Percentiles rank a stretch among this genome's conserved stretches.
Evolutionary conservation across 2,797 vertebrate species (phyloP).

Genomic region (Sebastes oblongus): DNA sequence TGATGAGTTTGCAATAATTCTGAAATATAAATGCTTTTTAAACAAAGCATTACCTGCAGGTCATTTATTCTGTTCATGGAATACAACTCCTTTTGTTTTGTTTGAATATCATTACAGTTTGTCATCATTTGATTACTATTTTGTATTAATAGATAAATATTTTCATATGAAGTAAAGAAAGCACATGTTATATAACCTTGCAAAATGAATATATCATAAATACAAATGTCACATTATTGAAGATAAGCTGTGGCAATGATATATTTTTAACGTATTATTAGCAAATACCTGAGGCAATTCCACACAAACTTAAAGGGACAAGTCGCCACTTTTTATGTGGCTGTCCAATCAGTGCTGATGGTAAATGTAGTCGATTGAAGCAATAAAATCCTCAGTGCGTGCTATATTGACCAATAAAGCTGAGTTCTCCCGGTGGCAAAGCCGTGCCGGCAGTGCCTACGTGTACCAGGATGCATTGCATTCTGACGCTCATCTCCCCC

Average conservation of each 20-base stretch:
- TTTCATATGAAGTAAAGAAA: conserved; percentile 28
- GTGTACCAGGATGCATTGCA: too few species aligned
- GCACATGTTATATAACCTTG: not conserved
- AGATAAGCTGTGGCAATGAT: not conserved
- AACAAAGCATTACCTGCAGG: not conserved
- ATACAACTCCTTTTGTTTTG: not conserved
- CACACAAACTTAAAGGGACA: not conserved
- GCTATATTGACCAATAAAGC: accelerated
- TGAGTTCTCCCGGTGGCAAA: too few species aligned
- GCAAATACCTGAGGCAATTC: not conserved
- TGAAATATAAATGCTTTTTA: not conserved
- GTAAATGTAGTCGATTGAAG: too few species aligned
- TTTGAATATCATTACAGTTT: not conserved
- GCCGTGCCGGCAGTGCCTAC: too few species aligned
- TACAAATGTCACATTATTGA: conserved; percentile 6
- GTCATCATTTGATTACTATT: conserved; percentile 1
- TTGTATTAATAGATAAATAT: conserved; percentile 1
- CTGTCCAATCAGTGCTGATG: too few species aligned
- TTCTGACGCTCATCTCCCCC: too few species aligned
- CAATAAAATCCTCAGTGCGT: too few species aligned
- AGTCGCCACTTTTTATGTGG: too few species aligned
- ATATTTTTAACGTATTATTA: not conserved
- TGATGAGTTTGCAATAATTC: not conserved
- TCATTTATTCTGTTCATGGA: not conserved
- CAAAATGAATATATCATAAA: conserved; percentile 22